These are phyloP conservation scores for Peromyscus melanophrys DNA, from an alignment of 2,797 vertebrate genomes.

Conservation along the genomic window DNA sequence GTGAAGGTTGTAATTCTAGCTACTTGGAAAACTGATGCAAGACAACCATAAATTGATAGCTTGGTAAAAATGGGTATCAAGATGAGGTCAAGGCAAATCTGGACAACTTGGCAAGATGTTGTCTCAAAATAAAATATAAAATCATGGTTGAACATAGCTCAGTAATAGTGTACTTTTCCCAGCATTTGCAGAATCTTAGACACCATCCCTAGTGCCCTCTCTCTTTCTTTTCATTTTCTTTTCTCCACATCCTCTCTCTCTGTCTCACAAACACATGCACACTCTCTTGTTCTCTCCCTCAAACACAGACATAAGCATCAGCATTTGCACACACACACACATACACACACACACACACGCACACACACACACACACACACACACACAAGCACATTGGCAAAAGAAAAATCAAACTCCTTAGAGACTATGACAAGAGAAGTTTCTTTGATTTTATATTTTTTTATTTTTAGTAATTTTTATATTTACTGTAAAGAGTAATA, in stretches of 20 bases:
- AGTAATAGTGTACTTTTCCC: not conserved
- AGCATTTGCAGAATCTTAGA: not conserved
- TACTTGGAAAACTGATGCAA: not conserved
- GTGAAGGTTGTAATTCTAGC: not conserved
- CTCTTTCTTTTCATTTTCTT: not conserved
- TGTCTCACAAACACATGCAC: not conserved
- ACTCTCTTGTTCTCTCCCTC: not conserved
- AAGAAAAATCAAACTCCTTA: constrained; percentile 44
- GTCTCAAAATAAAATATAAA: not conserved
- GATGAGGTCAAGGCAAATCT: not conserved
- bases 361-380: not conserved
- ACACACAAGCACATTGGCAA: not conserved
- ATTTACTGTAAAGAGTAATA: not conserved
- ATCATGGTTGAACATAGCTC: not conserved
- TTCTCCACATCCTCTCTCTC: not conserved
- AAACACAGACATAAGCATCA: not conserved
- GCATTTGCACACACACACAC: not conserved
- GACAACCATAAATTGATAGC: not conserved
- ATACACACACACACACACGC: not conserved
- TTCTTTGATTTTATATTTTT: not conserved
- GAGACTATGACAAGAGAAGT: constrained; percentile 32
- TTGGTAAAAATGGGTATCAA: not conserved
- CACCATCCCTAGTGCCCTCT: not conserved
- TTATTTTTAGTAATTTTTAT: constrained; percentile 6
- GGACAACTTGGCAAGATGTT: not conserved